Evolutionary conservation across 1,140 invertebrate species (phyloP).

Genomic region (Elysia chlorotica): DNA sequence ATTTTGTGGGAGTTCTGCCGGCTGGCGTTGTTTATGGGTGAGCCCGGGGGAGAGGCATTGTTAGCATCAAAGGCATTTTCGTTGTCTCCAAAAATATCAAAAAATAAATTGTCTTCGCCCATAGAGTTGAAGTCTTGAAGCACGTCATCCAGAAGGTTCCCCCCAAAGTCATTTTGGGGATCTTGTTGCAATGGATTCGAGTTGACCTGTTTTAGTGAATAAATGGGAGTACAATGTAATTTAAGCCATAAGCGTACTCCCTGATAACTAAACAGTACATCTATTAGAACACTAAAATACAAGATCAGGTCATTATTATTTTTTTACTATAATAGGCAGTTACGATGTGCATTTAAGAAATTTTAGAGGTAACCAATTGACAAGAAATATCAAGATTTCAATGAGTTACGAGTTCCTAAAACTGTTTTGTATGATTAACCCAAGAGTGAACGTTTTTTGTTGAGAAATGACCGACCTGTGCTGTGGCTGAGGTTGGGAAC

Average conservation of each 20-base stretch:
- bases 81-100: slow-evolving; percentile 19
- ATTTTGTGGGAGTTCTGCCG: slow-evolving; percentile 14
- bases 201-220: slow-evolving; percentile 23
- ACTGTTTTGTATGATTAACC: too few relatives aligned
- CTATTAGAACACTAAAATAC: too few relatives aligned
- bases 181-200: slow-evolving; percentile 31
- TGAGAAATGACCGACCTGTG: slow-evolving; percentile 75
- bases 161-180: slow-evolving; percentile 19
- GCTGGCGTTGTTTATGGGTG: slow-evolving; percentile 10
- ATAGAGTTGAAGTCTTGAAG: slow-evolving; percentile 15
- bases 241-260: too few relatives aligned
- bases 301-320: too few relatives aligned
- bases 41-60: slow-evolving; percentile 18
- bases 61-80: slow-evolving; percentile 20
- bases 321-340: too few relatives aligned
- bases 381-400: too few relatives aligned
- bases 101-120: slow-evolving; percentile 21
- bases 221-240: too few relatives aligned
- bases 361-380: too few relatives aligned
- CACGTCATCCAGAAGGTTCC: slow-evolving; percentile 16
- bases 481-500: slow-evolving; percentile 96
- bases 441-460: too few relatives aligned
- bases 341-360: too few relatives aligned
- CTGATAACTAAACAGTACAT: too few relatives aligned
- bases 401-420: too few relatives aligned